Conservation (phyloP, 2,113 vertebrate genomes). For the Anolis carolinensis region DNA sequence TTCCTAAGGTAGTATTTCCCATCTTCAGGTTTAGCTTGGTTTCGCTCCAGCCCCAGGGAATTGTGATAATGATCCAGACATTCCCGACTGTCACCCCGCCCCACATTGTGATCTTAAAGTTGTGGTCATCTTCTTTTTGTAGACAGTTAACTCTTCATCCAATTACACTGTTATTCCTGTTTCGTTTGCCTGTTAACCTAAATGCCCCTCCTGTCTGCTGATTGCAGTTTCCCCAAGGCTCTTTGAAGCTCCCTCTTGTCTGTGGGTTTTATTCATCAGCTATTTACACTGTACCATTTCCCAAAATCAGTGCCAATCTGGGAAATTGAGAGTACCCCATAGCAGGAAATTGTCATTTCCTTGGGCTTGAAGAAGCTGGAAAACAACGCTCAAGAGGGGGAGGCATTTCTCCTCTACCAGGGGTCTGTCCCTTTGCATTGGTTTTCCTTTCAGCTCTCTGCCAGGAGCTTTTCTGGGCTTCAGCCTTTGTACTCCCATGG, state of each 20-base stretch:
- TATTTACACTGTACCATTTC: conserved; percentile 19
- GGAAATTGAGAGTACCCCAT: conserved; percentile 3
- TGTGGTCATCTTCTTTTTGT: background rate
- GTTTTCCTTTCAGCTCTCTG: conserved; percentile 1
- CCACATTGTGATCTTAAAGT: background rate
- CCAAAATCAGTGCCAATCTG: conserved; percentile 7
- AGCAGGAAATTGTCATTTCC: conserved; percentile 23
- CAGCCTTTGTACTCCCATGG: background rate
- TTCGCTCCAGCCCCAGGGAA: background rate
- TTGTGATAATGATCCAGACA: too few species aligned
- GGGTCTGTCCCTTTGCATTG: background rate
- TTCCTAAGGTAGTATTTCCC: background rate
- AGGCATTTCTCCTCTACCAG: background rate
- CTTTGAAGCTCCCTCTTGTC: conserved; percentile 13
- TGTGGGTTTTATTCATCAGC: conserved; percentile 33
- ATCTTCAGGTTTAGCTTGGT: background rate
- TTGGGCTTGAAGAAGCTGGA: conserved; percentile 2
- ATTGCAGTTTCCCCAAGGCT: background rate
- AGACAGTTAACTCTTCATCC: background rate
- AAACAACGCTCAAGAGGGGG: background rate
- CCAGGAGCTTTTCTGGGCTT: background rate
- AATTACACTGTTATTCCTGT: background rate
- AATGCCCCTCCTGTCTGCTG: conserved; percentile 17
- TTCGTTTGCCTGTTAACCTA: background rate
- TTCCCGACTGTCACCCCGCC: background rate